Conservation (phyloP, 2,888 invertebrate species). For the Lithophane leautieri region DNA sequence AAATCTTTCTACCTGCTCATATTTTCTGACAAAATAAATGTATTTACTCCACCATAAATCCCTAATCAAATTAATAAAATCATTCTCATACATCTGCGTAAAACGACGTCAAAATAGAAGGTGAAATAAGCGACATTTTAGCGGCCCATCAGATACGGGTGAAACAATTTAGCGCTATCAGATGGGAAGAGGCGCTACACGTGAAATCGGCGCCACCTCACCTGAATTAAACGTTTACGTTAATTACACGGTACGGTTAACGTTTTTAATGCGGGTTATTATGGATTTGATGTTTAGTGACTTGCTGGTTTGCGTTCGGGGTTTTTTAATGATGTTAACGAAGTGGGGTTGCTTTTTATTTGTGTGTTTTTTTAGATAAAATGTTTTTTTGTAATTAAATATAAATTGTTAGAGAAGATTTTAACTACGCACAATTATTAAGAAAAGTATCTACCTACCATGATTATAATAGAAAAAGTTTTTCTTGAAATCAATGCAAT, state of each 20-base stretch:
- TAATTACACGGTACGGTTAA: slow-evolving; percentile 68
- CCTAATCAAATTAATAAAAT: slow-evolving; percentile 37
- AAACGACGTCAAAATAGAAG: slow-evolving; percentile 38
- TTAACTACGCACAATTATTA: too few relatives aligned
- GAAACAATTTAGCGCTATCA: slow-evolving; percentile 89
- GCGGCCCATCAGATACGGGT: slow-evolving; percentile 85
- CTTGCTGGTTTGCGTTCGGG: slow-evolving; percentile 49
- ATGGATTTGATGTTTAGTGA: slow-evolving; percentile 54
- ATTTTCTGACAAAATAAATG: background rate
- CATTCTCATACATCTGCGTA: slow-evolving; percentile 6
- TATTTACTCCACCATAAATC: background rate
- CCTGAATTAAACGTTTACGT: slow-evolving; percentile 74
- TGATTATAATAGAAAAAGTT: too few relatives aligned
- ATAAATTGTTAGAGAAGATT: too few relatives aligned
- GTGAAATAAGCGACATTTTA: slow-evolving; percentile 64
- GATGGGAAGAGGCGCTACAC: slow-evolving; percentile 78
- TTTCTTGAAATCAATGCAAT: too few relatives aligned
- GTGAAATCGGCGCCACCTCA: slow-evolving; percentile 68
- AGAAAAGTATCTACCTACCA: too few relatives aligned
- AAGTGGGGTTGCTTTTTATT: slow-evolving; percentile 18
- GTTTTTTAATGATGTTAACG: slow-evolving; percentile 38
- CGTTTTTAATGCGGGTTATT: slow-evolving; percentile 66
- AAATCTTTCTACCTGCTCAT: fast-evolving
- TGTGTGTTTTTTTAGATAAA: too few relatives aligned
- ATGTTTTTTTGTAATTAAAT: too few relatives aligned